Percentiles rank a stretch among this genome's conserved stretches.
Evolutionary conservation across 2,113 vertebrate genomes (phyloP).

Genomic region (Sapajus apella): DNA sequence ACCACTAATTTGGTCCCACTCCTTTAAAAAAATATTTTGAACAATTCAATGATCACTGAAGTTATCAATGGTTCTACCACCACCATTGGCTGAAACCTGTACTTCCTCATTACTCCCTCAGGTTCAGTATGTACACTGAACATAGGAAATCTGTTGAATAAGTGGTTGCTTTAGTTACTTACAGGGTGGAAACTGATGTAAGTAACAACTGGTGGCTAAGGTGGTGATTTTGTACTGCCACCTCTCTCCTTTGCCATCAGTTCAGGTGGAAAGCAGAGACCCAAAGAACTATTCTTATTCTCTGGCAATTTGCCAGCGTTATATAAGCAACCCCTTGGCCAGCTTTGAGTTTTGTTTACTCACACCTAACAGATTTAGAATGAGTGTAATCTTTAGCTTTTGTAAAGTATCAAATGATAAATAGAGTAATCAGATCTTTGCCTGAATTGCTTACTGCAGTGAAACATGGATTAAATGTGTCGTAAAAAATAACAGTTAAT

Average conservation of each 20-base stretch:
- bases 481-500: slow-evolving; percentile 69
- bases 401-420: slow-evolving; percentile 62
- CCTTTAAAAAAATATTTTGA: not conserved
- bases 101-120: not conserved
- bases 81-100: not conserved
- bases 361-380: slow-evolving; percentile 51
- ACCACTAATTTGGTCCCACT: not conserved
- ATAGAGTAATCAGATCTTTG: slow-evolving; percentile 66
- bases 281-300: not conserved
- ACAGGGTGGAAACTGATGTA: not conserved
- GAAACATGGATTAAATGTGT: slow-evolving; percentile 68
- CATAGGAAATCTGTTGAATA: not conserved
- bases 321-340: not conserved
- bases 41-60: not conserved
- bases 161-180: not conserved
- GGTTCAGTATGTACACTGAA: not conserved
- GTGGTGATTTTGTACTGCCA: not conserved
- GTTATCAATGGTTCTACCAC: not conserved
- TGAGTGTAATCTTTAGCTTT: slow-evolving; percentile 63
- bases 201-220: not conserved
- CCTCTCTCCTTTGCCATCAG: not conserved
- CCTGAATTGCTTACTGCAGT: slow-evolving; percentile 48
- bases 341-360: slow-evolving; percentile 40
- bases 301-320: not conserved
- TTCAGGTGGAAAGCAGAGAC: not conserved